A percentile compares a stretch with the other conserved stretches of the same genome.
Evolutionary conservation across 2,113 vertebrate genomes (phyloP).

Genomic region (Paramormyrops kingsleyae): DNA sequence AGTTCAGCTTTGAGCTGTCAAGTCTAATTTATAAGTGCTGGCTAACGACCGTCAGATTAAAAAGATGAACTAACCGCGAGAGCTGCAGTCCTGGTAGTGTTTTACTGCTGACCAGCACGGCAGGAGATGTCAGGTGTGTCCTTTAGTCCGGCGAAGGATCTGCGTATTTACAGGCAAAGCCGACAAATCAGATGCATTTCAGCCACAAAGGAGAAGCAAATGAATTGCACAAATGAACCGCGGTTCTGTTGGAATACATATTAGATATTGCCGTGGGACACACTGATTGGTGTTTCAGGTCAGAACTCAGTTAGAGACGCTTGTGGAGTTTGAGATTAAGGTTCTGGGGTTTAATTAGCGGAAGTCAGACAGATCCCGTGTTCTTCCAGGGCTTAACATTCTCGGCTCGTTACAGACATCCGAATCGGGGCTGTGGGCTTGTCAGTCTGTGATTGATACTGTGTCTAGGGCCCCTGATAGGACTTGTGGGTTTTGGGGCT

Average conservation of each 20-base stretch:
- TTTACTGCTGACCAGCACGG: conserved; percentile 19
- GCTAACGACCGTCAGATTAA: neutral
- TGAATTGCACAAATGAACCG: conserved; percentile 37
- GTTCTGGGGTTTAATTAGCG: conserved; percentile 29
- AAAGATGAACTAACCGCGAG: conserved; percentile 9
- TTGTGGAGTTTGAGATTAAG: conserved; percentile 16
- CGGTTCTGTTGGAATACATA: conserved; percentile 9
- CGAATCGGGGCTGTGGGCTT: neutral
- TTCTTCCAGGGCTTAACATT: neutral
- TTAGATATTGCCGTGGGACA: conserved; percentile 36
- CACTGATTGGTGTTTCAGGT: conserved; percentile 45
- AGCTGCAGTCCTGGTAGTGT: conserved; percentile 12
- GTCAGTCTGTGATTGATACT: neutral
- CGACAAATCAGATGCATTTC: conserved; percentile 18
- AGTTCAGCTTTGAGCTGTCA: neutral
- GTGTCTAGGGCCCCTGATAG: neutral
- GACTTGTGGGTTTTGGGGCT: neutral
- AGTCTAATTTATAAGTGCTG: neutral
- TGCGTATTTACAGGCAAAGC: conserved; percentile 35
- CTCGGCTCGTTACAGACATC: neutral
- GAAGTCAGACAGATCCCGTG: conserved; percentile 14
- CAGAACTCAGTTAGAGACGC: conserved; percentile 36
- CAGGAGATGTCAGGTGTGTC: neutral
- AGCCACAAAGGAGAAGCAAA: conserved; percentile 44
- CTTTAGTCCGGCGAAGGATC: conserved; percentile 20